Base-by-base conservation (phyloP, 2,888 invertebrate species). In the Drosophila picticornis region DNA sequence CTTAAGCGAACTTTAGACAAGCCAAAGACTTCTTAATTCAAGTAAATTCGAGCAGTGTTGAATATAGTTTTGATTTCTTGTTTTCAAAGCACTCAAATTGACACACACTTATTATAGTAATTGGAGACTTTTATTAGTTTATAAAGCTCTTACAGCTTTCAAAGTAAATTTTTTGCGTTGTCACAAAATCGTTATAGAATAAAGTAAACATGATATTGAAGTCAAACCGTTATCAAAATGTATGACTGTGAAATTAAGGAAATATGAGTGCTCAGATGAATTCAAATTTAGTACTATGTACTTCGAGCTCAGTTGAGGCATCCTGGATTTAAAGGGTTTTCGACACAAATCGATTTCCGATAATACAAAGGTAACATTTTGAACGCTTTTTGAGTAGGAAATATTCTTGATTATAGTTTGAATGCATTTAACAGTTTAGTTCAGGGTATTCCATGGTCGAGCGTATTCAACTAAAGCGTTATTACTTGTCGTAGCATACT, bases 391-490 rank as follows among this genome's bases (percentile, higher is more conserved):
- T n/a, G 1, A 34, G 16, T 16, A 34, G 5, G 34, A 34, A 5
- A 16, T 16, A 34, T 34, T 34, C 16, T 16, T 16, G 5, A 34
- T 34, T 16, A 34, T 34, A 34, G 9, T 9, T 31, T 16, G 13
- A 34, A 16, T 13, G 13, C 0, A 16, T 34, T 34, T 34, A 34
- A 34, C 34, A 34, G 16, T 36, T 36, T 36, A 16, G 16, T 36
- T 7, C 10, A n/a, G n/a, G 1, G 0, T n/a, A n/a, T 40, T 40
- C 5, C 2, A 1, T n/a, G n/a, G 9, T 10, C 4, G 0, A 40
- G n/a, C 11, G n/a, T n/a, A 11, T 10, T 40, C n/a, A 10, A n/a
- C 40, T 46, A 16, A 46, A 9, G 4, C 7, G 3, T 46, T 46
- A 13, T 22, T 25, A 46, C 43, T 11, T 25, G 22, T 16, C 7